phyloP scores from a whole-genome alignment of 2,888 invertebrate genomes.

The Patella ulyssiponensis region DNA sequence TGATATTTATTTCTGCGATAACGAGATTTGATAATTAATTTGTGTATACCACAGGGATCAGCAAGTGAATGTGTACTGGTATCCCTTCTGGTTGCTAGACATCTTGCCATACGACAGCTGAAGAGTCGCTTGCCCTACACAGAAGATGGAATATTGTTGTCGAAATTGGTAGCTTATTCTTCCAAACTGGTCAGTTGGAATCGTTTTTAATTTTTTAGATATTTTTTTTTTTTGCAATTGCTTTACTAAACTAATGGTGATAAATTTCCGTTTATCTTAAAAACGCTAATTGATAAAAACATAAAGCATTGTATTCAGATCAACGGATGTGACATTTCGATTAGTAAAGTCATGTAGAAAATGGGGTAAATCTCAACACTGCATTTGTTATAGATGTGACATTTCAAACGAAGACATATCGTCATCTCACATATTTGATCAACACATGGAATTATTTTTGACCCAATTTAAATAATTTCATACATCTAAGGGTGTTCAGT shows the following conservation, averaged over 20 bases:
- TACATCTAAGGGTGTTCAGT: too few species aligned
- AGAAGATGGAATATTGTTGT: constrained; percentile 86
- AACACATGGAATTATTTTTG: too few species aligned
- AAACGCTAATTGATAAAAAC: background rate
- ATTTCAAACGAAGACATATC: too few species aligned
- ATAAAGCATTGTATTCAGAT: background rate
- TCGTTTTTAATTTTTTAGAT: background rate
- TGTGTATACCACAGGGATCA: constrained; percentile 80
- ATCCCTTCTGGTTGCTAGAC: constrained; percentile 91
- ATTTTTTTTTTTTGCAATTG: background rate
- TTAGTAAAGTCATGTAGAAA: too few species aligned
- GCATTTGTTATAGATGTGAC: too few species aligned
- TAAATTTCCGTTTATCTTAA: background rate
- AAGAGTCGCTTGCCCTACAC: constrained; percentile 62
- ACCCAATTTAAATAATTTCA: too few species aligned
- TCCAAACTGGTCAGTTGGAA: constrained; percentile 68
- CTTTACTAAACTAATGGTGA: background rate
- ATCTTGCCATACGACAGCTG: constrained; percentile 59
- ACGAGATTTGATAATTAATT: too few species aligned
- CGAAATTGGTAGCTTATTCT: constrained; percentile 88
- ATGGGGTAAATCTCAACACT: too few species aligned
- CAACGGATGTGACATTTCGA: background rate
- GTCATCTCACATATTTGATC: too few species aligned
- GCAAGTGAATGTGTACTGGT: constrained; percentile 96
- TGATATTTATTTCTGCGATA: too few species aligned